Conservation (phyloP, 2,113 vertebrate genomes). For the Tenrec ecaudatus region DNA sequence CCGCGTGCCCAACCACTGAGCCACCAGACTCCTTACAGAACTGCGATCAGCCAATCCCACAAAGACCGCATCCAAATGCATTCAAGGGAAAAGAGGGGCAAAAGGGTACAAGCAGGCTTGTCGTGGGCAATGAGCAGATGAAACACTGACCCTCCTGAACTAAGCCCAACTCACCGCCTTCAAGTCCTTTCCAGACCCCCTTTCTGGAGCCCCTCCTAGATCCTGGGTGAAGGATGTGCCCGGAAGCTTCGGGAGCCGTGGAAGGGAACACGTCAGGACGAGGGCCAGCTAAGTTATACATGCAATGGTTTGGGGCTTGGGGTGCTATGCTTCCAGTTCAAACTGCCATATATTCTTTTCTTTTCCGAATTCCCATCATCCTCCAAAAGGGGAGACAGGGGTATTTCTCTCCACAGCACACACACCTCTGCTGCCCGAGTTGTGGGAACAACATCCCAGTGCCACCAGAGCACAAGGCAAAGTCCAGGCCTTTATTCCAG, state of each 20-base stretch:
- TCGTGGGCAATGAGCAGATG: not conserved
- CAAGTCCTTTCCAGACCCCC: no score
- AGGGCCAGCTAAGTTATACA: not conserved
- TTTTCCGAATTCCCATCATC: not conserved
- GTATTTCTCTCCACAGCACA: not conserved
- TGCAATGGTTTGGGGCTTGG: not conserved
- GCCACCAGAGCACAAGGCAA: not conserved
- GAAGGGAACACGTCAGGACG: not conserved
- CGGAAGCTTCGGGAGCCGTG: not conserved
- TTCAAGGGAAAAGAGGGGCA: not conserved
- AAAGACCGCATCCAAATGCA: not conserved
- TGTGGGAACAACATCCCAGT: not conserved
- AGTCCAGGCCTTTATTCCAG: not conserved
- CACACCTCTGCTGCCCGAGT: not conserved
- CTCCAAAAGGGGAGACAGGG: not conserved
- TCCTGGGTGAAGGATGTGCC: not conserved
- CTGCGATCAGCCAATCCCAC: not conserved
- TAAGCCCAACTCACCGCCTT: no score
- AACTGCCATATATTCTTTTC: slow-evolving; percentile 1
- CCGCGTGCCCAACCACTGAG: no score
- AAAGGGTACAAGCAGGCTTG: not conserved
- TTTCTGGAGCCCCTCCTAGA: not conserved
- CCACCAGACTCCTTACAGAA: no score
- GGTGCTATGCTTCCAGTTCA: slow-evolving; percentile 26
- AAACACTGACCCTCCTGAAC: not conserved